Evolutionary conservation across 2,113 vertebrate species (phyloP).

Genomic region (Lota lota): DNA sequence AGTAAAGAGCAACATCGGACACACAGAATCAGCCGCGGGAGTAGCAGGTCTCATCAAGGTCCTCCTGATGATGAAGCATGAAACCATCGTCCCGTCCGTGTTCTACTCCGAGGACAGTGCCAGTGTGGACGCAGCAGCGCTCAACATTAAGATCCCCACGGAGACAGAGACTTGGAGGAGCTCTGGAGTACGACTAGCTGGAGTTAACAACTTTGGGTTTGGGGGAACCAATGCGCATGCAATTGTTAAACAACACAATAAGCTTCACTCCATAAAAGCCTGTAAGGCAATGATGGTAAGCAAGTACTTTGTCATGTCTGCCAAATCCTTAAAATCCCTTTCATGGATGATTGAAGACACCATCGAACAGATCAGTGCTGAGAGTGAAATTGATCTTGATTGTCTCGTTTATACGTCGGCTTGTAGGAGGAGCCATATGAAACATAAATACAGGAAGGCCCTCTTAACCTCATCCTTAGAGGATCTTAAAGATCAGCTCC

Average conservation of each 20-base stretch:
- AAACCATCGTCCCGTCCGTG: slow-evolving; percentile 79
- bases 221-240: slow-evolving; percentile 83
- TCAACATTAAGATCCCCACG: slow-evolving; percentile 73
- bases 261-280: slow-evolving; percentile 25
- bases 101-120: slow-evolving; percentile 74
- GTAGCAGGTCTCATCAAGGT: slow-evolving; percentile 82
- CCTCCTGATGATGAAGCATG: slow-evolving; percentile 84
- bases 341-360: slow-evolving; percentile 66
- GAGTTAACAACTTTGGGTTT: slow-evolving; percentile 85
- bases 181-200: slow-evolving; percentile 67
- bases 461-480: slow-evolving; percentile 70
- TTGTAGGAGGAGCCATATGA: slow-evolving; percentile 81
- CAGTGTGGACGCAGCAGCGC: slow-evolving; percentile 65
- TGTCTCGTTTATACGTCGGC: slow-evolving; percentile 79
- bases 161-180: slow-evolving; percentile 74
- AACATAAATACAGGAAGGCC: slow-evolving; percentile 74
- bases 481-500: slow-evolving; percentile 72
- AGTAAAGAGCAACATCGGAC: slow-evolving; percentile 86
- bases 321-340: slow-evolving; percentile 76
- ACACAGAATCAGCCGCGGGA: slow-evolving; percentile 81
- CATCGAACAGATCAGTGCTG: slow-evolving; percentile 56
- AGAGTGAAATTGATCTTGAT: slow-evolving; percentile 57
- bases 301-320: slow-evolving; percentile 77
- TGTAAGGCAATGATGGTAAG: slow-evolving; percentile 44
- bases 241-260: slow-evolving; percentile 75